phyloP scores from a whole-genome alignment of 2,797 vertebrate species.

The Novumbra hubbsi region DNA sequence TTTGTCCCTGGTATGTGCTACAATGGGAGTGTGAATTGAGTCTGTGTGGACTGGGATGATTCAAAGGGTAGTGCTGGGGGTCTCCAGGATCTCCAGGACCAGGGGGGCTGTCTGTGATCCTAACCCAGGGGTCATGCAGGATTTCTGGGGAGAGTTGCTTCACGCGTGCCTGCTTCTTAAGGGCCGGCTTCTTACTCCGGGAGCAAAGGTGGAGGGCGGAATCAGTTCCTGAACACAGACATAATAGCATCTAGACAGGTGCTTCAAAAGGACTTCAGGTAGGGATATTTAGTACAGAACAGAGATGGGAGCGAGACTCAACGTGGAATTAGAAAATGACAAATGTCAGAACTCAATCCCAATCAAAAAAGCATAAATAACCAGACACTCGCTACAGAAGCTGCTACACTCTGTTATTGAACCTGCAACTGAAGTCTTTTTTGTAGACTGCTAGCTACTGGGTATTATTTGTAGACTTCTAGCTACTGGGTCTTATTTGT shows the following conservation, averaged over 20 bases:
- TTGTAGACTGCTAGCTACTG: too few relatives aligned
- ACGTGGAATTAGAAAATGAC: too few relatives aligned
- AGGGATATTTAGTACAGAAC: too few relatives aligned
- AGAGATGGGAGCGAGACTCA: too few relatives aligned
- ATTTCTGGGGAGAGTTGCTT: conserved; percentile 69
- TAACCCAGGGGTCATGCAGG: conserved; percentile 85
- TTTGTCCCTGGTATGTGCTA: conserved; percentile 33
- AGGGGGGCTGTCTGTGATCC: conserved; percentile 75
- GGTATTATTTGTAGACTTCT: too few relatives aligned
- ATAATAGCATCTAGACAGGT: background rate
- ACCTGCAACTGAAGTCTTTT: too few relatives aligned
- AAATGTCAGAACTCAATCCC: too few relatives aligned
- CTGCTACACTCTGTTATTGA: too few relatives aligned
- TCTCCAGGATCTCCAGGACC: conserved; percentile 58
- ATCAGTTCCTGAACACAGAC: conserved; percentile 43
- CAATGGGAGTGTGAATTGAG: conserved; percentile 32
- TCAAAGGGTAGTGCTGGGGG: conserved; percentile 33
- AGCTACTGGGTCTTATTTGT: too few relatives aligned
- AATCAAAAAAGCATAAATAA: too few relatives aligned
- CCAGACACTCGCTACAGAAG: too few relatives aligned
- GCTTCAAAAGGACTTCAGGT: background rate
- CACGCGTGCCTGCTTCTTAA: conserved; percentile 79
- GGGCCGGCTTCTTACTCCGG: conserved; percentile 64
- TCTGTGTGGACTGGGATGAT: conserved; percentile 40
- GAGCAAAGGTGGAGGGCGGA: conserved; percentile 46